phyloP scores from a whole-genome alignment of 2,888 invertebrate species.

The Thecophora atra region DNA sequence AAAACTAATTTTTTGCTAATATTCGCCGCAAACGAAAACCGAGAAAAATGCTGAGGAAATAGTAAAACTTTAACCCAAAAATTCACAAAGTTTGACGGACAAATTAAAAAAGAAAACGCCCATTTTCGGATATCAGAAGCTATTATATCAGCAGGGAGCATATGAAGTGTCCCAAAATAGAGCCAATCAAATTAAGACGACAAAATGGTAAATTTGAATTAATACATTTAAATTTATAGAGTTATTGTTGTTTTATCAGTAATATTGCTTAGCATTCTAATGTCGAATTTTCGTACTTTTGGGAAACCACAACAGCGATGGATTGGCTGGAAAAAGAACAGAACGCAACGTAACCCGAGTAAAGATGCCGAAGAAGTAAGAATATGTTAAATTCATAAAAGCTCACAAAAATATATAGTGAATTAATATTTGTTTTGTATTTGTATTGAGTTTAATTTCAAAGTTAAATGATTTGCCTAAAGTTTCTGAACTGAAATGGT shows the following conservation, averaged over 20 bases:
- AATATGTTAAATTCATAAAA: too few species aligned
- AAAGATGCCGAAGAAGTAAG: too few species aligned
- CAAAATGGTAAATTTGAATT: too few species aligned
- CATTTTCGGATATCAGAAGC: constrained; percentile 87
- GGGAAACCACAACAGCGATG: constrained; percentile 34
- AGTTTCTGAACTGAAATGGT: constrained; percentile 82
- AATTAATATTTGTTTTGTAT: constrained; percentile 64
- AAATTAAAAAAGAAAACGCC: constrained; percentile 84
- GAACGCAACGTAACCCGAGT: too few species aligned
- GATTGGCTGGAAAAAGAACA: too few species aligned
- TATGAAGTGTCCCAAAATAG: constrained; percentile 71
- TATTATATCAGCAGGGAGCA: constrained; percentile 84
- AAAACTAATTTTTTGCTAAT: too few species aligned
- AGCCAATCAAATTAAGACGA: constrained; percentile 42
- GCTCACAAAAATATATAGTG: too few species aligned
- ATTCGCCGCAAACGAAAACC: not conserved
- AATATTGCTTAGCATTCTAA: not conserved
- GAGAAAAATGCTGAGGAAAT: too few species aligned
- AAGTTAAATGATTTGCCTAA: constrained; percentile 80
- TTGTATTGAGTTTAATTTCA: constrained; percentile 79
- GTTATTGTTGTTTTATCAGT: too few species aligned
- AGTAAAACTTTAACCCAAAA: constrained; percentile 41
- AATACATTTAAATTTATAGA: not conserved
- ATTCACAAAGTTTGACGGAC: constrained; percentile 75
- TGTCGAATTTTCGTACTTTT: not conserved